Conservation (phyloP, 1,140 invertebrate species). For the Sogatella furcifera region DNA sequence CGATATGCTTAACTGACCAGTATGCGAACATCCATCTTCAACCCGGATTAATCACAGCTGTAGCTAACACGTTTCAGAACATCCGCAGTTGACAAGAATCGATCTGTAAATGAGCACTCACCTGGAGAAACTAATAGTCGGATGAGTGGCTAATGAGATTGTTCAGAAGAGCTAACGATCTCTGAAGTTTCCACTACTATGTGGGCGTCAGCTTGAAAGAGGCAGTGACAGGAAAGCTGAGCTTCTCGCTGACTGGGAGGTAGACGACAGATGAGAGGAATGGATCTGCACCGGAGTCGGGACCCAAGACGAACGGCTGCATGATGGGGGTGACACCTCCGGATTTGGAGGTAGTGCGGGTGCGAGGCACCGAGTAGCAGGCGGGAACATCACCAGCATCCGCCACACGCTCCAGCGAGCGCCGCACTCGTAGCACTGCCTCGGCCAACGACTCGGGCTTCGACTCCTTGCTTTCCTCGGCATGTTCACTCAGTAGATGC, state of each 20-base stretch:
- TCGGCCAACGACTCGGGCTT: neutral
- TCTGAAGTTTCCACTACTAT: constrained; percentile 29
- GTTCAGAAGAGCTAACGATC: too few species aligned
- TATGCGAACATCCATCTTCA: too few species aligned
- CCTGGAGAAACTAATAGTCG: too few species aligned
- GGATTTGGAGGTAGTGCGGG: constrained; percentile 22
- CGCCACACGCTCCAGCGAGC: constrained; percentile 23
- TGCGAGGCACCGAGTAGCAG: constrained; percentile 26
- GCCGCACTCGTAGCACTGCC: constrained; percentile 13
- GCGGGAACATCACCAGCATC: constrained; percentile 21
- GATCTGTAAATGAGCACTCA: too few species aligned
- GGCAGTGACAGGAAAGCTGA: constrained; percentile 67
- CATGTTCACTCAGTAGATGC: constrained; percentile 80
- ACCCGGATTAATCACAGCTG: too few species aligned
- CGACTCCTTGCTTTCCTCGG: constrained; percentile 49
- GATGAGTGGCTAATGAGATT: too few species aligned
- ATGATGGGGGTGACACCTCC: constrained; percentile 42
- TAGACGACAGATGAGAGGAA: constrained; percentile 85
- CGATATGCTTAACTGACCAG: too few species aligned
- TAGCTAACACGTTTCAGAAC: too few species aligned
- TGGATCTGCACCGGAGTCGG: constrained; percentile 36
- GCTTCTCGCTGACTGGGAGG: constrained; percentile 75
- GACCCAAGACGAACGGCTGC: constrained; percentile 74
- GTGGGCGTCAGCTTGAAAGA: constrained; percentile 87
- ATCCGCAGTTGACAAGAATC: too few species aligned